Evolutionary conservation across 2,797 vertebrate species (phyloP), one percentile per base, ranked within the genome.

Genomic region (Microctenopoma lineatum): DNA sequence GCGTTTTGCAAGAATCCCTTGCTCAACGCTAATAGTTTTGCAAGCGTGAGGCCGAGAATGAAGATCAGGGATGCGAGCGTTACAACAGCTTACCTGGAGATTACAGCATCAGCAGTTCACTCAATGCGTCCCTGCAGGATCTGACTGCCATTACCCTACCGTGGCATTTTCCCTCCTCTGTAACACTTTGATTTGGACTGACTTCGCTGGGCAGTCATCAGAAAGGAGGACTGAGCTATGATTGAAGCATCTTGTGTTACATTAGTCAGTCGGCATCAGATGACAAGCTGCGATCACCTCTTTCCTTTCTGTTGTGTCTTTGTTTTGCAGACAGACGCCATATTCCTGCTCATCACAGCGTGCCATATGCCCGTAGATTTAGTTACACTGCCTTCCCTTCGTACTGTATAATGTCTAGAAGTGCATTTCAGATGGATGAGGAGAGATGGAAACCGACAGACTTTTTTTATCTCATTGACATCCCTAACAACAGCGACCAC

Each of bases 1-100:
- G 45, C 62, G 76, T 75, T 81, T 81, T 77, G 76, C 68, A 66
- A 65, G 57, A 73, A 55, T 77, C 62, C 70, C 59, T 10, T 71
- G 72, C 75, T 67, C 54, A 45, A 42, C 7, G 55, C 73, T 90
- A 81, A 87, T 85, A 80, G 83, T 84, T 73, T 69, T 45, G 63
- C 39, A 59, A 70, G 73, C 57, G 2, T 16, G 27, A 55, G 63
- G 70, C 52, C 3, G 42, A 53, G 64, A 75, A 70, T 71, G 75
- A 78, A 57, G 81, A 77, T 78, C 51, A 27, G 51, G 54, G 61
- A 75, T 62, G 75, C 34, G 9, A 69, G 67, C 9, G 46, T 80
- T 87, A 78, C 81, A 84, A 70, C 70, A 62, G 79, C 69, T 91
- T 86, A 90, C 85, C 85, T 84, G 72, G 66, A 89, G 86, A 87